Evolutionary conservation across 2,113 vertebrate genomes (phyloP).

Genomic region (Gorsachius goisagi): DNA sequence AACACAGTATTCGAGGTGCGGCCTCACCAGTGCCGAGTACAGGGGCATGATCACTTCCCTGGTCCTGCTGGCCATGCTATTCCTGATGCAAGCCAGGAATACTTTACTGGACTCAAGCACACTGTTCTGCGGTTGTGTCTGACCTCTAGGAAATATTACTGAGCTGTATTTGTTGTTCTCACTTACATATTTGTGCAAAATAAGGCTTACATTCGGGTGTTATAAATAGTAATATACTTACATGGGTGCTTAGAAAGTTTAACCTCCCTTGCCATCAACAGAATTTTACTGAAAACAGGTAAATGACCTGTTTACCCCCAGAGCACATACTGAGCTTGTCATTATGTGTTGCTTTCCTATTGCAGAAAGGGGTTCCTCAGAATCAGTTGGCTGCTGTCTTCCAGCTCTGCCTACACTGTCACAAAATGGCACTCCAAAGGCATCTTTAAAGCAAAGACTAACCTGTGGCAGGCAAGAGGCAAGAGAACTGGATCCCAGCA

Average conservation of each 20-base stretch:
- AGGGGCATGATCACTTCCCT: no score
- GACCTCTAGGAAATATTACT: background rate
- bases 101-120: background rate
- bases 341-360: background rate
- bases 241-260: background rate
- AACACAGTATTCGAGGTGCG: no score
- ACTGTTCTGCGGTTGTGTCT: background rate
- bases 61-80: no score
- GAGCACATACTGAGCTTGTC: background rate
- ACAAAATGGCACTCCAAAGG: background rate
- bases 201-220: background rate
- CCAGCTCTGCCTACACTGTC: background rate
- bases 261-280: background rate
- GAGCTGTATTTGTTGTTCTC: background rate
- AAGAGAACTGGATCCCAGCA: background rate
- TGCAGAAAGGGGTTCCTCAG: background rate
- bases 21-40: no score
- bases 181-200: background rate
- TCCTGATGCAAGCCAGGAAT: background rate
- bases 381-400: background rate
- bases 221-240: background rate
- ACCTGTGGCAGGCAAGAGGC: background rate
- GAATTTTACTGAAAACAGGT: background rate
- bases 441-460: background rate
- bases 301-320: background rate